phyloP scores from a whole-genome alignment of 1,140 invertebrate genomes.

The Megathymus violae region DNA sequence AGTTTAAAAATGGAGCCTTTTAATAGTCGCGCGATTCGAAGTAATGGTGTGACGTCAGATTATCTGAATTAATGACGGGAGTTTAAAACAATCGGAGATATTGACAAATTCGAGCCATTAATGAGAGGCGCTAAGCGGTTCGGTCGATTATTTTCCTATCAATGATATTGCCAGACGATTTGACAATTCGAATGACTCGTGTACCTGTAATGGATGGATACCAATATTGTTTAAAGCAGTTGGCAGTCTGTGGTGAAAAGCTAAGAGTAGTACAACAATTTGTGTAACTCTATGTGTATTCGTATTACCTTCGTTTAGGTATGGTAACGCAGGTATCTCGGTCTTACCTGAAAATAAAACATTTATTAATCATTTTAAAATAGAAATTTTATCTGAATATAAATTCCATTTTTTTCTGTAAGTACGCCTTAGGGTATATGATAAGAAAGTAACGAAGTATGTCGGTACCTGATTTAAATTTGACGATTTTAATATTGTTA shows the following conservation, averaged over 20 bases:
- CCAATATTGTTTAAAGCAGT: slow-evolving; percentile 11
- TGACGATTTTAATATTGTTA: too few relatives aligned
- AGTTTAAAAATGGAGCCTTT: slow-evolving; percentile 74
- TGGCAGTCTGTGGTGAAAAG: neutral
- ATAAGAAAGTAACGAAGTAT: too few relatives aligned
- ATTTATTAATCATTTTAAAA: too few relatives aligned
- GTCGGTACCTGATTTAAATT: too few relatives aligned
- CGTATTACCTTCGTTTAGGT: neutral
- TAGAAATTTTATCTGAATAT: too few relatives aligned
- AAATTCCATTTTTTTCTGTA: too few relatives aligned
- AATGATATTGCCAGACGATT: slow-evolving; percentile 33
- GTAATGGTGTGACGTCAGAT: slow-evolving; percentile 71
- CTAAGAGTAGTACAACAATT: too few relatives aligned
- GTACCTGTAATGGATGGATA: slow-evolving; percentile 17
- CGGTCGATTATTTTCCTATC: slow-evolving; percentile 43
- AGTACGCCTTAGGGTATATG: too few relatives aligned
- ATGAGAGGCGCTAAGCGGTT: slow-evolving; percentile 52
- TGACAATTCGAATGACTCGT: slow-evolving; percentile 36
- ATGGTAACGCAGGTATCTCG: neutral
- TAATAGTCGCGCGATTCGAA: slow-evolving; percentile 70
- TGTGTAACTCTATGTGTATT: too few relatives aligned
- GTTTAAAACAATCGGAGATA: slow-evolving; percentile 61
- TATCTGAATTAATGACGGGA: slow-evolving; percentile 62
- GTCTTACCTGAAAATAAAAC: slow-evolving; percentile 24
- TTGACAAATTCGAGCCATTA: slow-evolving; percentile 69